Evolutionary conservation across 2,888 invertebrate species (phyloP), one percentile per base, ranked within the genome.

Genomic region (Hydropsyche betteni): DNA sequence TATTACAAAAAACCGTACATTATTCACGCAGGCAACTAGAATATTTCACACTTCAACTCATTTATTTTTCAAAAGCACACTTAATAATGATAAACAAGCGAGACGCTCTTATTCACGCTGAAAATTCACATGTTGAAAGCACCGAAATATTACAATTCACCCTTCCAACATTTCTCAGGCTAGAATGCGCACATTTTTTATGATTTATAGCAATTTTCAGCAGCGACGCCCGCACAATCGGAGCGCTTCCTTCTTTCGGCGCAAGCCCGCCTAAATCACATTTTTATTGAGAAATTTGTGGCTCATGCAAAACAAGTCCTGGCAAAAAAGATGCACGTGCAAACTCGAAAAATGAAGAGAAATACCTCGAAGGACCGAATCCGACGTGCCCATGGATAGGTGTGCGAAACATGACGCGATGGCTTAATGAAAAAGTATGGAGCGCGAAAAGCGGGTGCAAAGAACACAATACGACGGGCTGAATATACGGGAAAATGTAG

Each of bases 341-440:
- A 38, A 6, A 55, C 38, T 14, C 24, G 4, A 58, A 6, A 58
- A 72, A 72, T 72, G 72, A 72, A 72, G 72, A 58, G 38, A 72
- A 72, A 72, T 55, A 72, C 58, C 72, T 61, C 58, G 16, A 34
- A 24, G 38, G 24, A 72, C 34, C 55, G 58, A 58, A 58, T 72
- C 58, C 24, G 58, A 58, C 16, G 58, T 61, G 38, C 38, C 10
- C 10, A 8, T 10, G 10, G 44, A 44, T 44, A 44, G 10, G 44
- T 44, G 10, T 44, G 44, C 6, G 10, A 8, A 44, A 10, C 10
- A 10, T 10, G 10, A 36, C 55, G 34, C 34, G 34, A n/a, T 6
- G 34, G 55, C 55, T 36, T 71, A 71, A 71, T 71, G 71, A 71
- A 71, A 71, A 71, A 71, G 71, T 71, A 71, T 71, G 71, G 55